Conservation (phyloP, 2,113 vertebrate genomes). For the Vimba vimba region DNA sequence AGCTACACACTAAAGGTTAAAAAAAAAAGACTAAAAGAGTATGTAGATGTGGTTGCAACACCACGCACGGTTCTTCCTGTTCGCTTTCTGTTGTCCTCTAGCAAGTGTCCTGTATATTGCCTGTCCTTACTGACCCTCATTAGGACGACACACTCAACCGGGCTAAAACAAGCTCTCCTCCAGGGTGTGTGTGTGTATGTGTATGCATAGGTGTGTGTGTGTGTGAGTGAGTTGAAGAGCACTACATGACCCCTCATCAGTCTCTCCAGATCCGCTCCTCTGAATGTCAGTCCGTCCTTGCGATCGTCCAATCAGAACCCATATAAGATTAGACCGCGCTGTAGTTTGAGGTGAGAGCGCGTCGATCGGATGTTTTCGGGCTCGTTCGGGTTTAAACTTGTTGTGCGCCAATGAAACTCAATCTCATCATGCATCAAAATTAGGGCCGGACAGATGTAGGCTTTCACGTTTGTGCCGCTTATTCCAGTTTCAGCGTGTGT, state of each 20-base stretch:
- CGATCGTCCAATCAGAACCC: slow-evolving; percentile 24
- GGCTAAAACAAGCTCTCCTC: slow-evolving; percentile 52
- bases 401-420: neutral
- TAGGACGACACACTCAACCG: slow-evolving; percentile 47
- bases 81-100: slow-evolving; percentile 22
- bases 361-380: slow-evolving; percentile 1
- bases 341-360: slow-evolving; percentile 4
- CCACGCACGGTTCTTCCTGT: neutral
- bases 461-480: slow-evolving; percentile 13
- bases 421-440: slow-evolving; percentile 40
- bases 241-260: slow-evolving; percentile 51
- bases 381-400: neutral
- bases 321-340: neutral
- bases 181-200: slow-evolving; percentile 26
- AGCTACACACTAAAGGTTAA: neutral
- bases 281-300: slow-evolving; percentile 54
- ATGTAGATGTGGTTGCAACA: neutral
- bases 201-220: slow-evolving; percentile 39
- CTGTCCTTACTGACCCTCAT: slow-evolving; percentile 56
- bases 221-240: slow-evolving; percentile 39
- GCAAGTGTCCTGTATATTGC: slow-evolving; percentile 38
- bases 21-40: neutral
- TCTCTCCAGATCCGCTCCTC: slow-evolving; percentile 44
- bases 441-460: slow-evolving; percentile 40
- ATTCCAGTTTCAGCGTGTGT: slow-evolving; percentile 32